phyloP scores from a whole-genome alignment of 2,797 vertebrate species.

The Mormyrops attenuatus region DNA sequence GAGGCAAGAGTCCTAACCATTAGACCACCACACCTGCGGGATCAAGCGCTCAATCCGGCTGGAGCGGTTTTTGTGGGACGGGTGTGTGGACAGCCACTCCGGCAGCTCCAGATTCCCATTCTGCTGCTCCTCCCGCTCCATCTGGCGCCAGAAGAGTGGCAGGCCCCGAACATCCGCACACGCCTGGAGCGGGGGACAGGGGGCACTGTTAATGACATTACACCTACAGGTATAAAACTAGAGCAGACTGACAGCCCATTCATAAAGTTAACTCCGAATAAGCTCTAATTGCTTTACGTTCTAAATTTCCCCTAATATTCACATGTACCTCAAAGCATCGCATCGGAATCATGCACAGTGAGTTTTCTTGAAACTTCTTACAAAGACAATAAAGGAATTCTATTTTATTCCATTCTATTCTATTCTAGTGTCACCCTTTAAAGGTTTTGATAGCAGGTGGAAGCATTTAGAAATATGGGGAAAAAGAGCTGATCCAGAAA shows the following conservation, averaged over 20 bases:
- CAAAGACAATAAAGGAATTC: not conserved
- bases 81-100: slow-evolving; percentile 93
- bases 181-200: slow-evolving; percentile 57
- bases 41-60: slow-evolving; percentile 75
- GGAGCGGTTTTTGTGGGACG: slow-evolving; percentile 78
- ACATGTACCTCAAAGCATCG: not conserved
- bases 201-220: not conserved
- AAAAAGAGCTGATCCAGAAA: not conserved
- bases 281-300: not conserved
- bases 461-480: not conserved
- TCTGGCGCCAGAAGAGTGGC: slow-evolving; percentile 87
- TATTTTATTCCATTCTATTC: not conserved
- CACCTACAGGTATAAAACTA: not conserved
- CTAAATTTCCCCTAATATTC: not conserved
- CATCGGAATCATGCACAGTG: not conserved
- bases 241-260: not conserved
- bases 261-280: not conserved
- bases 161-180: slow-evolving; percentile 88
- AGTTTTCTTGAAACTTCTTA: not conserved
- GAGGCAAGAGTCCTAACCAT: no score
- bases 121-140: slow-evolving; percentile 71
- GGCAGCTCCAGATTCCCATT: slow-evolving; percentile 63
- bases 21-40: slow-evolving; percentile 66
- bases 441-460: not conserved
- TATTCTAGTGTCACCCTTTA: not conserved